Conservation (phyloP, 2,797 vertebrate species). For the Sebastes reedi region DNA sequence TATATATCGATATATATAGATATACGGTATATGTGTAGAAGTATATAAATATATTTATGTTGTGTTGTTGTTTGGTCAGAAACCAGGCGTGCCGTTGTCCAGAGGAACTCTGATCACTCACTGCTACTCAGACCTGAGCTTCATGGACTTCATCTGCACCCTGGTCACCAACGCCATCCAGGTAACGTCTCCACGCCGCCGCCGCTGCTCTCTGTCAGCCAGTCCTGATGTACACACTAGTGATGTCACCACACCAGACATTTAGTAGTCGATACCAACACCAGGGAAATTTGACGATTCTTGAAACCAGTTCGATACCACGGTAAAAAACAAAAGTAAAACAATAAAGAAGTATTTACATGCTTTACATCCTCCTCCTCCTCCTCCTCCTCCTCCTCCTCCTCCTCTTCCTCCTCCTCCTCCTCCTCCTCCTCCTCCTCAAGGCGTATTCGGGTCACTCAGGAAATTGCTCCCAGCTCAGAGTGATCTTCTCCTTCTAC, state of each 20-base stretch:
- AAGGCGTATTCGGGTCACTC: conserved; percentile 85
- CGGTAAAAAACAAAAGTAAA: too few relatives aligned
- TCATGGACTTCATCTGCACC: conserved; percentile 96
- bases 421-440: too few relatives aligned
- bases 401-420: neutral
- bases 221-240: too few relatives aligned
- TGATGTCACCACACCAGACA: too few relatives aligned
- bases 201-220: too few relatives aligned
- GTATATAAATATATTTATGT: neutral
- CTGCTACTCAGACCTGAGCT: conserved; percentile 93
- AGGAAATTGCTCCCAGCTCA: conserved; percentile 83
- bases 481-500: conserved; percentile 94
- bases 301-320: too few relatives aligned
- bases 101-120: conserved; percentile 90
- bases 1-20: neutral
- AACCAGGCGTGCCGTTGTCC: conserved; percentile 91
- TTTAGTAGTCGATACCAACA: too few relatives aligned
- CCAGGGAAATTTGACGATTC: too few relatives aligned
- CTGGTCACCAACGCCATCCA: conserved; percentile 89
- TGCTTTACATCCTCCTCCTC: neutral
- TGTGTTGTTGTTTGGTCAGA: conserved; percentile 75
- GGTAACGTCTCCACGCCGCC: conserved; percentile 71
- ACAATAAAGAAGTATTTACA: neutral
- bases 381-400: neutral
- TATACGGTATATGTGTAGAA: neutral